Evolutionary conservation across 2,797 vertebrate genomes (phyloP), one percentile per base, ranked within the genome.

Genomic region (Aphelocoma californica): DNA sequence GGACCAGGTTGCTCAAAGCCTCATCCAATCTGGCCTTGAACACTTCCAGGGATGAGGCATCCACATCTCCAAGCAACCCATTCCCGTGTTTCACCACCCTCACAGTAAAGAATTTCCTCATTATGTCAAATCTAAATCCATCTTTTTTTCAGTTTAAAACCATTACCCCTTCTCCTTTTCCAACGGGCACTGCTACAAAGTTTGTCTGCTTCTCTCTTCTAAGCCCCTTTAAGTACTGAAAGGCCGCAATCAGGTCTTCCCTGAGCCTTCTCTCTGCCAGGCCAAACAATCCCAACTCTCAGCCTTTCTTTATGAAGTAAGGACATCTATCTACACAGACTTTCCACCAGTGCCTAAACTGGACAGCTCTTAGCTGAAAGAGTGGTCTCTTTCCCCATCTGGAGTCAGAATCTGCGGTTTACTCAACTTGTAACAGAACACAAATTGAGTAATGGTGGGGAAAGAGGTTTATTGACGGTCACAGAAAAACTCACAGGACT

Each of bases 11-110:
- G 28, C 38, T 62, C 38, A 62, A n/a, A 64, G 21, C 7, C 10
- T 7, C 6, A 2, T 48, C 23, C 56, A 82, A 12, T 6, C 16
- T 54, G 34, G 7, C 34, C 29, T 56, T 15, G 36, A 73, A 36
- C 6, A 18, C 29, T 67, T 21, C 7, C 48, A 44, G 0, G 1
- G 24, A 29, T 23, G 32, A 12, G 29, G 9, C 6, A 58, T 9
- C 29, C n/a, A 10, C 7, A 4, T 26, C 38, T 34, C 32, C 40
- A 36, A 32, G 29, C 19, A 60, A 31, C 14, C 2, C 9, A 3
- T 36, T 23, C 9, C 17, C 42, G 19, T 26, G 24, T 51, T 47
- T 66, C n/a, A 36, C 7, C 26, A 45, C 15, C 6, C 23, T n/a
- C 32, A 48, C 13, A 14, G 7, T 26, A 40, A 67, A 77, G 11